Percentiles rank a stretch among this genome's conserved stretches.
Evolutionary conservation across 2,797 vertebrate genomes (phyloP).

Genomic region (Clamator glandarius): DNA sequence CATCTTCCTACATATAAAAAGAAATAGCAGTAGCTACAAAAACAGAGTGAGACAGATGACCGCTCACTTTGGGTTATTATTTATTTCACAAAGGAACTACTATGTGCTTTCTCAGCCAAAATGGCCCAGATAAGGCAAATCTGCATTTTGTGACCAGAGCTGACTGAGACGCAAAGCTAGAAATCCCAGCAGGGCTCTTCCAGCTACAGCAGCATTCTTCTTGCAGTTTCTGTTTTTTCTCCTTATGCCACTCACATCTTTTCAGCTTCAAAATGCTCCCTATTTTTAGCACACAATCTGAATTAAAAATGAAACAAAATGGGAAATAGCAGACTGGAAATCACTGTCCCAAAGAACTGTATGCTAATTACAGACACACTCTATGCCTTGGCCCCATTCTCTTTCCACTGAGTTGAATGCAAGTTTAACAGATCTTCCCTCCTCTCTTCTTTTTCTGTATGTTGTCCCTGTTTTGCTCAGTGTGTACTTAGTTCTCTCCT

Average conservation of each 20-base stretch:
- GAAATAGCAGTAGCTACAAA: not conserved
- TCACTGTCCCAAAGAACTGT: constrained; percentile 19
- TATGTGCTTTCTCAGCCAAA: constrained; percentile 44
- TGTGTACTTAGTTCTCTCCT: not conserved
- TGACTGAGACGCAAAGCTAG: constrained; percentile 16
- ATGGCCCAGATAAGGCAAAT: constrained; percentile 41
- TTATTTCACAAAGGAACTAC: constrained; percentile 42
- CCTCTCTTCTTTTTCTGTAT: not conserved
- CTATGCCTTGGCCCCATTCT: not conserved
- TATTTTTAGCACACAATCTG: constrained; percentile 63
- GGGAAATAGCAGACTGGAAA: constrained; percentile 46
- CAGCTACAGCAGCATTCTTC: constrained; percentile 29
- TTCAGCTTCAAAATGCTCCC: constrained; percentile 32
- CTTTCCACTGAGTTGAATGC: not conserved
- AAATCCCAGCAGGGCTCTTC: constrained; percentile 53
- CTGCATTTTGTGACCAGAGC: constrained; percentile 39
- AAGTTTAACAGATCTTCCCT: constrained; percentile 26
- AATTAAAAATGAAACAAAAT: constrained; percentile 68
- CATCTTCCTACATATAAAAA: not conserved
- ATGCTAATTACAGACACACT: constrained; percentile 7
- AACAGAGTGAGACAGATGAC: constrained; percentile 8
- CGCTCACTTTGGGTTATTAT: constrained; percentile 2
- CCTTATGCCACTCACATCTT: constrained; percentile 13
- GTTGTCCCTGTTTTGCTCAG: not conserved
- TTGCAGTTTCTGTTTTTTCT: constrained; percentile 23